Percentiles rank a stretch among this genome's conserved stretches.
Evolutionary conservation across 1,140 invertebrate genomes (phyloP).

Genomic region (Zaprionus lachaisei): DNA sequence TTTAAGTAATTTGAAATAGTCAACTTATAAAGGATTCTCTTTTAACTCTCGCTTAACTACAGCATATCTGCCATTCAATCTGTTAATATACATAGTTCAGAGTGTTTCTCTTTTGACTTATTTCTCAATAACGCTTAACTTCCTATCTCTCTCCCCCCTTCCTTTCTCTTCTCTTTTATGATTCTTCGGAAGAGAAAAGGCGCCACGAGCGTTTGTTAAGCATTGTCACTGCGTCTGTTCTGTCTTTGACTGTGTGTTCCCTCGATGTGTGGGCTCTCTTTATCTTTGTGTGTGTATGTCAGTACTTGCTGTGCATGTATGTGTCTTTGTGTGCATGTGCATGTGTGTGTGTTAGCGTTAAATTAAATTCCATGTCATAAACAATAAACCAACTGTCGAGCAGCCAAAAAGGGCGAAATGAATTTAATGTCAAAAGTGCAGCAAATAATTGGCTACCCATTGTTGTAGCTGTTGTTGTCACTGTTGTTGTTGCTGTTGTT

Average conservation of each 20-base stretch:
- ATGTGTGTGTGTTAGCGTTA: constrained; percentile 57
- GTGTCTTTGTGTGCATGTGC: neutral
- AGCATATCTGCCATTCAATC: no score
- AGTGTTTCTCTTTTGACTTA: no score
- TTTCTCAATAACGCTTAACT: no score
- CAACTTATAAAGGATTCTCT: no score
- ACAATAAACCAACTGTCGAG: constrained; percentile 67
- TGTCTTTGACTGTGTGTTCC: neutral
- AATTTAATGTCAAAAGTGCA: constrained; percentile 81
- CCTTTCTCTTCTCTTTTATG: constrained; percentile 39
- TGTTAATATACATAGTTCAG: no score
- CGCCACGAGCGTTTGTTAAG: constrained; percentile 35
- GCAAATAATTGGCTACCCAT: constrained; percentile 77
- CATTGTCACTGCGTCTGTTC: neutral
- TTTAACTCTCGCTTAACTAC: no score
- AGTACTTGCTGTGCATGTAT: constrained; percentile 2
- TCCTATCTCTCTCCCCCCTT: no score
- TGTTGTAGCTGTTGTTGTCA: constrained; percentile 30
- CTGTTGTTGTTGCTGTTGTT: constrained; percentile 1
- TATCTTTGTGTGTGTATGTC: neutral
- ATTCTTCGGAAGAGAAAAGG: constrained; percentile 8
- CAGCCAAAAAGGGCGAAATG: constrained; percentile 68
- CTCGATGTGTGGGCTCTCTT: neutral
- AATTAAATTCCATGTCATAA: constrained; percentile 79
- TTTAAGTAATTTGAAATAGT: no score